Percentiles rank a stretch among this genome's conserved stretches.
Evolutionary conservation across 2,113 vertebrate genomes (phyloP).

Genomic region (Onychostruthus taczanowskii): DNA sequence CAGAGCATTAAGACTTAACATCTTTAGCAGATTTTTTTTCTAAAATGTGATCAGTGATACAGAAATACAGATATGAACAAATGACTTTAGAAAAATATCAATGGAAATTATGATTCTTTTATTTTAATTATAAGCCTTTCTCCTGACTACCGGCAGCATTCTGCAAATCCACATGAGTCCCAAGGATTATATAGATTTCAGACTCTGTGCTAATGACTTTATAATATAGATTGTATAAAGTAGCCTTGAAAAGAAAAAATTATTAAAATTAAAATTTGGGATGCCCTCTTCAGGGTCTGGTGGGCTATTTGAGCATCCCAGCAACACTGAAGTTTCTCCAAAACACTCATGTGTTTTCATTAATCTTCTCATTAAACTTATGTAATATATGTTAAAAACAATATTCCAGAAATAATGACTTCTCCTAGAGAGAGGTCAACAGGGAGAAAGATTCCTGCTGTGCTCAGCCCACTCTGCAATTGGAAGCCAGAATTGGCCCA

Average conservation of each 20-base stretch:
- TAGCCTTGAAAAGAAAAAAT: not conserved
- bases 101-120: not conserved
- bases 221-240: not conserved
- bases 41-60: not conserved
- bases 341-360: not conserved
- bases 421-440: not conserved
- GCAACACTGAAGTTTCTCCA: not conserved
- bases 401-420: not conserved
- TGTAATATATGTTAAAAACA: not conserved
- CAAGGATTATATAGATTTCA: not conserved
- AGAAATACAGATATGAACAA: not conserved
- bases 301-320: not conserved
- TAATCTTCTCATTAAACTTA: not conserved
- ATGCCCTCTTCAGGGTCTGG: not conserved
- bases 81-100: not conserved
- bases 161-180: not conserved
- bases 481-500: not conserved
- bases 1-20: not conserved
- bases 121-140: not conserved
- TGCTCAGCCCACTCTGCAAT: not conserved
- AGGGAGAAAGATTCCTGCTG: not conserved
- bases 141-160: not conserved
- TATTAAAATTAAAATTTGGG: not conserved
- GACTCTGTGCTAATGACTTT: not conserved
- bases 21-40: not conserved